Conservation (phyloP, 2,888 invertebrate genomes). For the Cartodere bifasciata region DNA sequence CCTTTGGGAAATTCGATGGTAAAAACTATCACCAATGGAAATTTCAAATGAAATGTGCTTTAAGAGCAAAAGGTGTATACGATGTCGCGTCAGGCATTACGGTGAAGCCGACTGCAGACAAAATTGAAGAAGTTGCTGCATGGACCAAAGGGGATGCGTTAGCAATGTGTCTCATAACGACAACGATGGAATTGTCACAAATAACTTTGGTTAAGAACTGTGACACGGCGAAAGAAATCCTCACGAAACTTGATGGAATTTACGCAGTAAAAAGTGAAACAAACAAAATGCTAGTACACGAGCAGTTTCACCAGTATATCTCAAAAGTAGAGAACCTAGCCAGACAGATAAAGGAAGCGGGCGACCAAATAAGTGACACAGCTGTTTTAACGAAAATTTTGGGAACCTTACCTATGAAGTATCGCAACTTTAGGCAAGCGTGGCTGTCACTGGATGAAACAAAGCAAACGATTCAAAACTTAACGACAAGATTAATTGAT, state of each 20-base stretch:
- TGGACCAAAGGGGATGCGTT: slow-evolving; percentile 16
- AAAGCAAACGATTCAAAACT: slow-evolving; percentile 11
- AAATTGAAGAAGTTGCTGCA: background rate
- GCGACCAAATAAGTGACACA: slow-evolving; percentile 15
- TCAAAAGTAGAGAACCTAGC: slow-evolving; percentile 22
- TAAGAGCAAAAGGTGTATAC: slow-evolving; percentile 7
- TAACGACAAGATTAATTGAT: slow-evolving; percentile 12
- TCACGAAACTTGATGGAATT: slow-evolving; percentile 16
- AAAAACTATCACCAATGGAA: slow-evolving; percentile 11
- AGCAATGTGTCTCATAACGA: slow-evolving; percentile 15
- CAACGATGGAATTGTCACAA: slow-evolving; percentile 16
- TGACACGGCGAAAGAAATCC: slow-evolving; percentile 15
- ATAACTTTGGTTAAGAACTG: slow-evolving; percentile 19
- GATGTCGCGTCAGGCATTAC: background rate
- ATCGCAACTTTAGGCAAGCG: slow-evolving; percentile 6
- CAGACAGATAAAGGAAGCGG: slow-evolving; percentile 14
- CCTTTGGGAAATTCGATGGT: slow-evolving; percentile 9
- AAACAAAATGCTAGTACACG: slow-evolving; percentile 20
- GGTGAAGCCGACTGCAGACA: slow-evolving; percentile 1
- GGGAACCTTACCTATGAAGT: slow-evolving; percentile 16
- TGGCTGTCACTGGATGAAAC: slow-evolving; percentile 11
- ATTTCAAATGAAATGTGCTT: slow-evolving; percentile 13
- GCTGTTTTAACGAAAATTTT: slow-evolving; percentile 18
- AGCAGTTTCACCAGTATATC: slow-evolving; percentile 21
- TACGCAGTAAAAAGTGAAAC: slow-evolving; percentile 15